These are phyloP conservation scores for Ceramica pisi DNA, from an alignment of 2,888 invertebrate species.

Conservation along the genomic window DNA sequence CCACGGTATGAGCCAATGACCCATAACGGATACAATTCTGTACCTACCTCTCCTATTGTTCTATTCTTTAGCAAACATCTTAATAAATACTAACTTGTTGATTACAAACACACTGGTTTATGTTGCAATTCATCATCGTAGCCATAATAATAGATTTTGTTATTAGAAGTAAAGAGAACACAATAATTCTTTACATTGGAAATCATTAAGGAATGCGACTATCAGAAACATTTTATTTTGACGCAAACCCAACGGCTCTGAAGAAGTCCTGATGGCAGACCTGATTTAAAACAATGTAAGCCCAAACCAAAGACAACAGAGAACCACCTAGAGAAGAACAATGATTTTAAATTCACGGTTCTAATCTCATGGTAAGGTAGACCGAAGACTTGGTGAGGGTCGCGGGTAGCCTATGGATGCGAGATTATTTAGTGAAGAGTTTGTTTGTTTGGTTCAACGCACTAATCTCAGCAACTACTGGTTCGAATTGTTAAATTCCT, in stretches of 20 bases:
- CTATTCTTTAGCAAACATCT: slow-evolving; percentile 25
- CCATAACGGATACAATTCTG: slow-evolving; percentile 26
- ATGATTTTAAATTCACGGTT: too few species aligned
- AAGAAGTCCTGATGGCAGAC: not conserved
- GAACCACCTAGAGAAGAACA: not conserved
- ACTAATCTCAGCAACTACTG: too few species aligned
- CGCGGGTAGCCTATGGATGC: too few species aligned
- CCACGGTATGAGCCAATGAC: slow-evolving; percentile 25
- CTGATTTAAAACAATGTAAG: not conserved
- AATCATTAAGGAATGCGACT: not conserved
- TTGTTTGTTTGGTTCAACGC: too few species aligned
- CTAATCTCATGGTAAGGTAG: too few species aligned
- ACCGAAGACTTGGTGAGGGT: too few species aligned
- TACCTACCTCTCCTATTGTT: slow-evolving; percentile 25
- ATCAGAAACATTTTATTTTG: not conserved
- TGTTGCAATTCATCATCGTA: slow-evolving; percentile 2
- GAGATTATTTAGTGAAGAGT: too few species aligned
- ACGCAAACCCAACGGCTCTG: not conserved
- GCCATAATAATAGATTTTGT: not conserved
- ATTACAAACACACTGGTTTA: slow-evolving; percentile 10
- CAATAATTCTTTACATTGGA: not conserved
- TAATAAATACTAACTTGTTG: slow-evolving; percentile 5
- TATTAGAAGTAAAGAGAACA: not conserved
- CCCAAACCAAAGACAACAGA: not conserved
- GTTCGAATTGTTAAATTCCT: too few species aligned